Evolutionary conservation across 2,888 invertebrate species (phyloP).

Genomic region (Caenorhabditis plicata): DNA sequence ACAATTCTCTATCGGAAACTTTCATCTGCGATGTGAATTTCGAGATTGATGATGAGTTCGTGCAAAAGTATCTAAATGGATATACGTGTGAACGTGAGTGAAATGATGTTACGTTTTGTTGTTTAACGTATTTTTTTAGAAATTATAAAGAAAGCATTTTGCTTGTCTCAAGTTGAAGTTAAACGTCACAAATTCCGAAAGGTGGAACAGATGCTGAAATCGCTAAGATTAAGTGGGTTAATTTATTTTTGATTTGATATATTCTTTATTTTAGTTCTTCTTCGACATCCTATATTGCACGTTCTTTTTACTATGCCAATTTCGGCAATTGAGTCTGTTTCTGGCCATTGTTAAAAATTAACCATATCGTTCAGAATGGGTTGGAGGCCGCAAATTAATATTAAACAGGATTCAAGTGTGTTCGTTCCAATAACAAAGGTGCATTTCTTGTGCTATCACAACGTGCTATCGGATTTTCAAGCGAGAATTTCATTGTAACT

Average conservation of each 20-base stretch:
- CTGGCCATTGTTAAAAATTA: neutral
- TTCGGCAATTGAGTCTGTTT: neutral
- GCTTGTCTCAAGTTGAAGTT: neutral
- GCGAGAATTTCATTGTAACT: neutral
- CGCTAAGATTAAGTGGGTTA: neutral
- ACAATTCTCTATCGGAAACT: too few species aligned
- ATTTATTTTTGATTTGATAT: neutral
- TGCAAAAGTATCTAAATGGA: too few species aligned
- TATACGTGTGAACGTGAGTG: too few species aligned
- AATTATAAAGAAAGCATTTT: neutral
- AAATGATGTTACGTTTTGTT: too few species aligned
- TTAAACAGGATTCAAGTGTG: neutral
- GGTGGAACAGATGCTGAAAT: too few species aligned
- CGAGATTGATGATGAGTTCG: too few species aligned
- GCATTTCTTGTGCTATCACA: neutral
- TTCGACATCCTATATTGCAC: slow-evolving; percentile 1
- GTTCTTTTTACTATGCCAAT: neutral
- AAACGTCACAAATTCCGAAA: too few species aligned
- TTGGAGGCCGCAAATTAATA: neutral
- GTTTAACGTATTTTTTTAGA: neutral
- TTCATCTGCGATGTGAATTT: too few species aligned
- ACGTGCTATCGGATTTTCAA: neutral
- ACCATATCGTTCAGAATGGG: neutral
- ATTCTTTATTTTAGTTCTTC: too few species aligned
- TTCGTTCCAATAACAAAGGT: neutral